Conservation (phyloP, 2,113 vertebrate species). For the Ranitomeya variabilis region DNA sequence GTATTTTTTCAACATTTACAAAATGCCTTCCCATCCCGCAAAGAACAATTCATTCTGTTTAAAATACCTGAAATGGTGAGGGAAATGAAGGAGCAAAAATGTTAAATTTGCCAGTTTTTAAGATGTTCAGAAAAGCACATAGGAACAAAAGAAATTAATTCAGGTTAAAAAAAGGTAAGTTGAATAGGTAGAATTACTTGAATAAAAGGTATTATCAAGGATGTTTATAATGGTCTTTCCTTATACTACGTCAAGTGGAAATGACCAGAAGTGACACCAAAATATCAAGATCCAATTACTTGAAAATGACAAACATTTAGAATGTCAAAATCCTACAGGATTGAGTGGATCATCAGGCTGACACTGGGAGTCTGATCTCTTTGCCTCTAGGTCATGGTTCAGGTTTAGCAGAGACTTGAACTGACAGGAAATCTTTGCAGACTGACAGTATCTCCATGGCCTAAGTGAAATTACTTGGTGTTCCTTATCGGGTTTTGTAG, state of each 20-base stretch:
- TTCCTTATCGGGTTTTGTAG: neutral
- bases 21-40: too few relatives aligned
- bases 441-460: slow-evolving; percentile 17
- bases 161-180: neutral
- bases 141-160: neutral
- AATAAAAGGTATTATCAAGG: neutral
- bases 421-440: slow-evolving; percentile 53
- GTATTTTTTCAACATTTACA: too few relatives aligned
- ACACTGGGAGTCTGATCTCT: slow-evolving; percentile 31
- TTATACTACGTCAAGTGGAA: neutral
- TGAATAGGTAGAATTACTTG: neutral
- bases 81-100: neutral
- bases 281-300: neutral
- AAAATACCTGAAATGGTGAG: neutral
- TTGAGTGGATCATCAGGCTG: slow-evolving; percentile 21
- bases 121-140: too few relatives aligned
- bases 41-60: too few relatives aligned
- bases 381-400: slow-evolving; percentile 40
- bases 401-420: slow-evolving; percentile 37
- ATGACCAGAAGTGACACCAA: slow-evolving; percentile 14
- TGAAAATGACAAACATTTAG: slow-evolving; percentile 17
- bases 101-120: neutral
- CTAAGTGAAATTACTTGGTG: slow-evolving; percentile 37
- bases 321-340: slow-evolving; percentile 22
- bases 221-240: neutral